phyloP scores from a whole-genome alignment of 2,888 invertebrate genomes.

The Amiota communis region DNA sequence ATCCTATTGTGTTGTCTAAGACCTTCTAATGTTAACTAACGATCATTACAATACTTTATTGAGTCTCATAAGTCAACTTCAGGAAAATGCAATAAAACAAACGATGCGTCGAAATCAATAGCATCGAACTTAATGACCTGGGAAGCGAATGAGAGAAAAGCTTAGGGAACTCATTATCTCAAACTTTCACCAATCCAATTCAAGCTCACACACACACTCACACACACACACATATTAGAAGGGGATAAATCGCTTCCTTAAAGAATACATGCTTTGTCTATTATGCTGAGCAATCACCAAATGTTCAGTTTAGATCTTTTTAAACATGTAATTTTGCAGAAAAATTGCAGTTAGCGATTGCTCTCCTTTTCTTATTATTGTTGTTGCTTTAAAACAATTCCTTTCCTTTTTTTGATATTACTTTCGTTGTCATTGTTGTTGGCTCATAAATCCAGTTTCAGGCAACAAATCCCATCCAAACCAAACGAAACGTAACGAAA shows the following conservation, averaged over 20 bases:
- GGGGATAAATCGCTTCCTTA: neutral
- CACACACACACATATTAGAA: too few relatives aligned
- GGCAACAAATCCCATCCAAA: neutral
- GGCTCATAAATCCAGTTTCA: slow-evolving; percentile 14
- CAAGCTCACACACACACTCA: too few relatives aligned
- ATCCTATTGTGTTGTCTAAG: too few relatives aligned
- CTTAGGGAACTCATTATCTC: slow-evolving; percentile 19
- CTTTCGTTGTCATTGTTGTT: neutral
- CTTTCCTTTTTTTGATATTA: neutral
- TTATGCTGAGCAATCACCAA: neutral
- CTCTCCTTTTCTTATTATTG: neutral
- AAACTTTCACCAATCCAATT: neutral
- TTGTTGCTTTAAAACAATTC: neutral
- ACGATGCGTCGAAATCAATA: slow-evolving; percentile 24
- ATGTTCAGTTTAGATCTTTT: neutral
- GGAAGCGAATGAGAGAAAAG: neutral
- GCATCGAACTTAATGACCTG: slow-evolving; percentile 13
- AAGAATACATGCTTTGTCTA: neutral
- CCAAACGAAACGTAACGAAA: slow-evolving; percentile 21
- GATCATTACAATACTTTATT: slow-evolving; percentile 39
- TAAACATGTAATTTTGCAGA: slow-evolving; percentile 22
- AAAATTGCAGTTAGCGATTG: slow-evolving; percentile 14
- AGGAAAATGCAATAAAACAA: slow-evolving; percentile 33
- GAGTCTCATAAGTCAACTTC: slow-evolving; percentile 40
- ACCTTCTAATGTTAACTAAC: neutral